A percentile compares a stretch with the other conserved stretches of the same genome.
These are phyloP conservation scores for Heliothis peltigera DNA, from an alignment of 2,888 invertebrate species.

Conservation along the genomic window DNA sequence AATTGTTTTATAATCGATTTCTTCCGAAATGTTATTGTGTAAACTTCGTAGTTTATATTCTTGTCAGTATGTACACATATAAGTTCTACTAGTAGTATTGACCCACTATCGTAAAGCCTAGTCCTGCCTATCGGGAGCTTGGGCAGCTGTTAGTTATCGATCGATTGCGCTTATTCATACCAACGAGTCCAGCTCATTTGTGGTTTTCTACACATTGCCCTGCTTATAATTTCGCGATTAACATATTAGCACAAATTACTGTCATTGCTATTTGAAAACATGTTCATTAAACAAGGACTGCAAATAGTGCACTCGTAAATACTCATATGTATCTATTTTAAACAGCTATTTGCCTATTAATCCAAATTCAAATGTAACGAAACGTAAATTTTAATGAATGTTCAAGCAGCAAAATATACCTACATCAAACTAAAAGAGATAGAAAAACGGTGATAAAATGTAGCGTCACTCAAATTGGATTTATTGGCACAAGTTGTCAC, in stretches of 20 bases:
- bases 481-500: conserved; percentile 62
- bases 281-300: background rate
- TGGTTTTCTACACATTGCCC: conserved; percentile 2
- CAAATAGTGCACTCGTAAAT: too few species aligned
- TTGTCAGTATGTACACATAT: background rate
- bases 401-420: too few species aligned
- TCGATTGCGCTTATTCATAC: conserved; percentile 6
- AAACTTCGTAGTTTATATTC: background rate
- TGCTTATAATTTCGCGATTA: conserved; percentile 2
- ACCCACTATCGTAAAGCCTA: background rate
- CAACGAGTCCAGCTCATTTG: background rate
- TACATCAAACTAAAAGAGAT: conserved; percentile 8
- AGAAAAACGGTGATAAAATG: conserved; percentile 38
- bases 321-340: too few species aligned
- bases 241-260: conserved; percentile 15
- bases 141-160: conserved; percentile 14
- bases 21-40: background rate
- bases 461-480: conserved; percentile 60
- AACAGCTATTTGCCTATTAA: too few species aligned
- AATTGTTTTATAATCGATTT: too few species aligned
- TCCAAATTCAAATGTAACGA: too few species aligned
- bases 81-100: background rate
- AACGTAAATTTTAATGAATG: too few species aligned
- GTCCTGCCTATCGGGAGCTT: background rate
- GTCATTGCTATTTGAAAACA: background rate